phyloP scores from a whole-genome alignment of 2,113 vertebrate species.

The Shinisaurus crocodilurus region DNA sequence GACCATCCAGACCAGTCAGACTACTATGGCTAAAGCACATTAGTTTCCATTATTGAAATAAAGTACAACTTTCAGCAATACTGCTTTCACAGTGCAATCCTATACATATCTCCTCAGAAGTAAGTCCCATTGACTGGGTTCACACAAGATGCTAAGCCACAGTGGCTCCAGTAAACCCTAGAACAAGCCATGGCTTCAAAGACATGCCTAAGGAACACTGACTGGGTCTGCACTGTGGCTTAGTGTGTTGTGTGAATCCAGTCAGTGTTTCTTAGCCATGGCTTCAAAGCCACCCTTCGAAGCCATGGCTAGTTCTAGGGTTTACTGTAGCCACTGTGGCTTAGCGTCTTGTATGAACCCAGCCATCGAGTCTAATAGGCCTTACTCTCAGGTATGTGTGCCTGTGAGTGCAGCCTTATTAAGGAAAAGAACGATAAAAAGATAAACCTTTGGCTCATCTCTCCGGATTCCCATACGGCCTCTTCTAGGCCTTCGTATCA shows the following conservation, averaged over 20 bases:
- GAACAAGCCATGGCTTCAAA: no score
- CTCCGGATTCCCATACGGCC: conserved; percentile 88
- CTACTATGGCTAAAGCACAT: neutral
- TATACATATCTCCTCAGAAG: neutral
- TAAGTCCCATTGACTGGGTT: neutral
- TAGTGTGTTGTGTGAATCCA: no score
- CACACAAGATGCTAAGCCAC: no score
- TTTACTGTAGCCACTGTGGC: no score
- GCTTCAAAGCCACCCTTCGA: no score
- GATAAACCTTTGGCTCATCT: conserved; percentile 90
- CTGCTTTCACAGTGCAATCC: neutral
- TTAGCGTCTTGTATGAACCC: no score
- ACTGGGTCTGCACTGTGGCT: no score
- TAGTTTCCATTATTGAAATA: neutral
- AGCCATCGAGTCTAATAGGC: neutral
- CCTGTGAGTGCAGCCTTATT: neutral
- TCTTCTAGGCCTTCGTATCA: conserved; percentile 90
- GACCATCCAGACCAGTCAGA: neutral
- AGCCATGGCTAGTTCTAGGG: no score
- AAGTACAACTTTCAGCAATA: neutral
- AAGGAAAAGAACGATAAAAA: conserved; percentile 25
- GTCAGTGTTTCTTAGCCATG: no score
- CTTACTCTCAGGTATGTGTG: neutral
- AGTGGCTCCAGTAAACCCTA: no score
- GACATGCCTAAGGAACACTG: no score